Evolutionary conservation across 2,888 invertebrate species (phyloP).

Genomic region (Chloromyia formosa): DNA sequence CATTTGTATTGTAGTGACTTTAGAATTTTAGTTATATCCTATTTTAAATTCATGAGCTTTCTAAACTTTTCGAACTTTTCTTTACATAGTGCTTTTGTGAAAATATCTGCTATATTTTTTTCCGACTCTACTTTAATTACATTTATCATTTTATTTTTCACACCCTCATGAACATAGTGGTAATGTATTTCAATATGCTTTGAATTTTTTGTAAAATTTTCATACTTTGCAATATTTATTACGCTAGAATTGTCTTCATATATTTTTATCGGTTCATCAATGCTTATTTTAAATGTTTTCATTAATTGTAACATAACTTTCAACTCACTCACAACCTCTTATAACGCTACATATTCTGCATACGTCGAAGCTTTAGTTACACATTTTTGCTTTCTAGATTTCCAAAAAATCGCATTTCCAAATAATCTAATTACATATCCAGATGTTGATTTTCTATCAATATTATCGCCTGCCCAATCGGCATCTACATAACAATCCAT

Average conservation of each 20-base stretch:
- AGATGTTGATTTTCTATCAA: conserved; percentile 51
- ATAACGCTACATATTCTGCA: conserved; percentile 55
- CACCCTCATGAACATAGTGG: conserved; percentile 54
- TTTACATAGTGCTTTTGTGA: conserved; percentile 45
- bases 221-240: conserved; percentile 50
- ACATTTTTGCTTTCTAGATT: conserved; percentile 55
- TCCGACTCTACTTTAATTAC: conserved; percentile 53
- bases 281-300: conserved; percentile 50
- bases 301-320: conserved; percentile 50
- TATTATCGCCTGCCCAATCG: conserved; percentile 56
- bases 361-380: conserved; percentile 54
- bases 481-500: conserved; percentile 55
- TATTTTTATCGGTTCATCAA: conserved; percentile 52
- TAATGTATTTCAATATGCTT: conserved; percentile 40
- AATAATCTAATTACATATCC: conserved; percentile 57
- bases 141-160: conserved; percentile 52
- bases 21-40: too few relatives aligned
- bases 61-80: background rate
- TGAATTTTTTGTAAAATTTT: conserved; percentile 30
- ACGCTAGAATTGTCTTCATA: conserved; percentile 55
- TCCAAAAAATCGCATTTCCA: conserved; percentile 57
- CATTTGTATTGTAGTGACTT: too few relatives aligned
- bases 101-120: conserved; percentile 53
- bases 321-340: conserved; percentile 53
- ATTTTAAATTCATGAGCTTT: background rate